Conservation (phyloP, 1,140 invertebrate genomes). For the Triops longicaudatus region DNA sequence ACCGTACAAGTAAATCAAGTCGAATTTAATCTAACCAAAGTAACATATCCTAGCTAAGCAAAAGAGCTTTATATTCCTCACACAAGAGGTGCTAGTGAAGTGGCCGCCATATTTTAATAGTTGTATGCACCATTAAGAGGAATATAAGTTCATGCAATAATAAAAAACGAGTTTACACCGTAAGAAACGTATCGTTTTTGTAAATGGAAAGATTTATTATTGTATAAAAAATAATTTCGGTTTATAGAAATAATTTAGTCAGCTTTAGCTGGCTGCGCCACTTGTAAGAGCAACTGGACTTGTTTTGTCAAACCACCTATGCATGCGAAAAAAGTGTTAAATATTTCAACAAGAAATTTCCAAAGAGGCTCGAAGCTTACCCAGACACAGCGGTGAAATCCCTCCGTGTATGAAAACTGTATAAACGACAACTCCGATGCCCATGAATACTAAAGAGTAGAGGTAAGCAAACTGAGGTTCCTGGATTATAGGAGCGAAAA, state of each 20-base stretch:
- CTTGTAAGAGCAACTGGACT: background rate
- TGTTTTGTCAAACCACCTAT: background rate
- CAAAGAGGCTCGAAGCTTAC: background rate
- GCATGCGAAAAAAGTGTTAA: background rate
- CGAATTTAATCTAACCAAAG: no score
- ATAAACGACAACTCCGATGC: slow-evolving; percentile 3
- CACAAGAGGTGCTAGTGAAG: no score
- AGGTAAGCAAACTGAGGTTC: slow-evolving; percentile 71
- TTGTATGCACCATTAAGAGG: no score
- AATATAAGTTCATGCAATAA: no score
- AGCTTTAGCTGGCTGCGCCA: background rate
- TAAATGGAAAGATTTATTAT: background rate
- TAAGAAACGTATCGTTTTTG: no score
- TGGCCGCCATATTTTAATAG: no score
- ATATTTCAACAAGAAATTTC: background rate
- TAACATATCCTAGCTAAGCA: no score
- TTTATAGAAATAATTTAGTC: background rate
- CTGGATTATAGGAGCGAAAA: slow-evolving; percentile 64
- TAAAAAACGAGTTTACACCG: no score
- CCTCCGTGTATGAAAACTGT: background rate
- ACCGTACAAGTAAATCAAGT: no score
- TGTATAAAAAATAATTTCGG: background rate
- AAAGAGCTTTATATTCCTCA: no score
- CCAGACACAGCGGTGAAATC: background rate
- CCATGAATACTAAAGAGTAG: slow-evolving; percentile 62